phyloP scores from a whole-genome alignment of 1,140 invertebrate species.

The Drosophila tsacasi region DNA sequence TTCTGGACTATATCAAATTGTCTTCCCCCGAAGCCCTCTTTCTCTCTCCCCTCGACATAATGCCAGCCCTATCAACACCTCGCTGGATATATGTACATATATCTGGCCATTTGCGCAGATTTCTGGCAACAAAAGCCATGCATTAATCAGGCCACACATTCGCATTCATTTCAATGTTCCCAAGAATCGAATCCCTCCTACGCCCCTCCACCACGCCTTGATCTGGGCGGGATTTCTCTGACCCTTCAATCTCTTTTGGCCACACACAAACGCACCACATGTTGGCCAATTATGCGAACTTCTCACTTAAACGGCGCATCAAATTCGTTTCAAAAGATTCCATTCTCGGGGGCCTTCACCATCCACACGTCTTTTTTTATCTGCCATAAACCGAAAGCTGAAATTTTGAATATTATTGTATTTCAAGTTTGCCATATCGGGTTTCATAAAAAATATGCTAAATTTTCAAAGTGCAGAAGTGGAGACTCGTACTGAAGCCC shows the following conservation, averaged over 20 bases:
- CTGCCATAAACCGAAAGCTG: background rate
- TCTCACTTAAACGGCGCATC: conserved; percentile 61
- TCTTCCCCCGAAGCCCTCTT: background rate
- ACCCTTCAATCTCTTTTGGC: conserved; percentile 37
- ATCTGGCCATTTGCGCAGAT: conserved; percentile 51
- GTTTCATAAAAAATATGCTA: too few species aligned
- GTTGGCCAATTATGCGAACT: conserved; percentile 72
- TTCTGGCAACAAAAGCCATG: conserved; percentile 42
- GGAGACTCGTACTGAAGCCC: too few species aligned
- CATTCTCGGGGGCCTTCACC: background rate
- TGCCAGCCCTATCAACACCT: conserved; percentile 40
- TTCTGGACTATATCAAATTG: conserved; percentile 34
- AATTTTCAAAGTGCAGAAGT: too few species aligned
- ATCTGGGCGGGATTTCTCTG: background rate
- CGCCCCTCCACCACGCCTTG: background rate
- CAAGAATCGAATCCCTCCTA: background rate
- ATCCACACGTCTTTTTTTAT: background rate
- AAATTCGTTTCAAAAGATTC: conserved; percentile 41
- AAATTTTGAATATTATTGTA: background rate
- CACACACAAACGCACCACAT: conserved; percentile 48
- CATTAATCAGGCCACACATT: conserved; percentile 54
- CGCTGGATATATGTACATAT: conserved; percentile 21
- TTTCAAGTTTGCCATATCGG: background rate
- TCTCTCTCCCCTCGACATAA: background rate
- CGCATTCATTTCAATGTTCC: conserved; percentile 37